Percentiles rank a stretch among this genome's conserved stretches.
Evolutionary conservation across 1,140 invertebrate genomes (phyloP).

Genomic region (Diuraphis noxia): DNA sequence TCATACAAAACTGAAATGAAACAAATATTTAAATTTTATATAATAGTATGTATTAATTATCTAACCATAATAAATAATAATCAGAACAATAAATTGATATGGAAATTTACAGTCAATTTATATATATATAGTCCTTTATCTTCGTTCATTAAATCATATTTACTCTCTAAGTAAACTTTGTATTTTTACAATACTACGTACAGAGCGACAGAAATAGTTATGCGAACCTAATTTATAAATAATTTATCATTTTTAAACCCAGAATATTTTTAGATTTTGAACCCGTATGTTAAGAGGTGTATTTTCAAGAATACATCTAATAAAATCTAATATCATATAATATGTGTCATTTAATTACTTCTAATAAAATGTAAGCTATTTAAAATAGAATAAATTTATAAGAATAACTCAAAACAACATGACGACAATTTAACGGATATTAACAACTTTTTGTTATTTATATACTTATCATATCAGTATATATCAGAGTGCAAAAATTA

Average conservation of each 20-base stretch:
- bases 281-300: not conserved
- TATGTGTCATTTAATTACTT: not conserved
- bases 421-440: not conserved
- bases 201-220: not conserved
- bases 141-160: not conserved
- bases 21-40: conserved; percentile 12
- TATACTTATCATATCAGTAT: too few relatives aligned
- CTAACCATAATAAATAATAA: not conserved
- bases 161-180: not conserved
- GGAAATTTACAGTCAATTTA: too few relatives aligned
- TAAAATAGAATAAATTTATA: not conserved
- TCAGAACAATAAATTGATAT: too few relatives aligned
- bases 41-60: not conserved
- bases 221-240: not conserved
- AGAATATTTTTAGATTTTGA: not conserved
- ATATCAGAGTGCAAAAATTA: not conserved
- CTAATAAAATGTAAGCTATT: not conserved
- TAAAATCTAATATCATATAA: not conserved
- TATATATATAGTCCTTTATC: not conserved
- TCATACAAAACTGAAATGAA: not conserved
- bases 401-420: not conserved
- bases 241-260: conserved; percentile 1
- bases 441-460: not conserved
- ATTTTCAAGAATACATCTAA: not conserved
- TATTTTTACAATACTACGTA: not conserved